A percentile compares a stretch with the other conserved stretches of the same genome.
phyloP scores from a whole-genome alignment of 2,113 vertebrate genomes.

The Bos indicus region DNA sequence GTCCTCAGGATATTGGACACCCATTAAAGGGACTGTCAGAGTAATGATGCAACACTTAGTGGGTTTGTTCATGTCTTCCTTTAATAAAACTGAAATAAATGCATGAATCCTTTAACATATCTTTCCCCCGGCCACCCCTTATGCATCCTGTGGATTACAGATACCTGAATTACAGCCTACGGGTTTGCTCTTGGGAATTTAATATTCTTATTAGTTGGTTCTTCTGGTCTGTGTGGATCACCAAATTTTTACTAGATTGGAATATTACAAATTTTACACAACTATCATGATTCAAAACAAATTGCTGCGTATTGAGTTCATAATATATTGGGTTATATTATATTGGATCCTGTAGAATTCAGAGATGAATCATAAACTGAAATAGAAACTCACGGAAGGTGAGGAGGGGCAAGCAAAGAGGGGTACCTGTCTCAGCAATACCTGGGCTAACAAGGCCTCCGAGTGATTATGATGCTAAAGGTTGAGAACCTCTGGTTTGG shows the following conservation, averaged over 20 bases:
- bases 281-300: neutral
- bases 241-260: neutral
- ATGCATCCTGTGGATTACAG: neutral
- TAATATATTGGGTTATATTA: neutral
- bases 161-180: neutral
- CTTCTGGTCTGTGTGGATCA: neutral
- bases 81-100: slow-evolving; percentile 2
- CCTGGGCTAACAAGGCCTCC: neutral
- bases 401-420: neutral
- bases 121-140: neutral
- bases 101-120: neutral
- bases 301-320: neutral
- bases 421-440: neutral
- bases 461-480: neutral
- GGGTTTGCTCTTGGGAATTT: neutral
- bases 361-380: neutral
- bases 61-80: neutral
- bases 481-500: neutral
- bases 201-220: neutral
- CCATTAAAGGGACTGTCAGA: neutral
- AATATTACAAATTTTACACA: neutral
- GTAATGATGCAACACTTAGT: neutral
- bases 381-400: neutral
- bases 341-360: neutral
- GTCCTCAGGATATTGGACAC: neutral